These are phyloP conservation scores for Typhlichthys eigenmanni DNA, from an alignment of 2,797 vertebrate genomes.

Conservation along the genomic window DNA sequence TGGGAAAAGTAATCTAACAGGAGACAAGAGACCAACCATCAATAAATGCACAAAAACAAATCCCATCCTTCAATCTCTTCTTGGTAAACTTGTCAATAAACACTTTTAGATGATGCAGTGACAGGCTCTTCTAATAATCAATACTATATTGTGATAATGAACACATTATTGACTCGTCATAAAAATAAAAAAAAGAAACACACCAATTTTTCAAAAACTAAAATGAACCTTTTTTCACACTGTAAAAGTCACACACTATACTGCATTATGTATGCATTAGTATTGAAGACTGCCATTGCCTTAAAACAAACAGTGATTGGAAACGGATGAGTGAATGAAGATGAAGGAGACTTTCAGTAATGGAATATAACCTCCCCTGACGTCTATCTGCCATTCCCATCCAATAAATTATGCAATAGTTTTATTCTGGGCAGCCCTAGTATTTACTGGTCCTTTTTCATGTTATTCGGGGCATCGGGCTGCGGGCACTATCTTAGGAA, in stretches of 20 bases:
- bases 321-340: conserved; percentile 19
- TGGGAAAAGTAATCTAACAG: conserved; percentile 91
- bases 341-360: conserved; percentile 18
- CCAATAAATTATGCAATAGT: conserved; percentile 65
- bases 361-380: conserved; percentile 39
- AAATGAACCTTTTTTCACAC: background rate
- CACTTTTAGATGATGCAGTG: background rate
- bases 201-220: too few relatives aligned
- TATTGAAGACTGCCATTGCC: background rate
- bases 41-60: too few relatives aligned
- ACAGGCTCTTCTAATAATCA: conserved; percentile 7
- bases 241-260: too few relatives aligned
- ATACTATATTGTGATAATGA: background rate
- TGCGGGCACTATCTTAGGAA: conserved; percentile 35
- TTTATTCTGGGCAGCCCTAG: conserved; percentile 59
- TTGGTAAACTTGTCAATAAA: conserved; percentile 10
- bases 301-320: background rate
- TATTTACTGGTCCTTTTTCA: conserved; percentile 52
- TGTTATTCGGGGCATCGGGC: conserved; percentile 58
- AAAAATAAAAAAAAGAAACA: background rate
- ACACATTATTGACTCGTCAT: background rate
- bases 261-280: too few relatives aligned
- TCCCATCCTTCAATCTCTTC: background rate
- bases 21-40: conserved; percentile 12
- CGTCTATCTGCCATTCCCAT: conserved; percentile 41